Conservation (phyloP, 92 coral and sea anemone genomes). For the Palythoa grandiflora region DNA sequence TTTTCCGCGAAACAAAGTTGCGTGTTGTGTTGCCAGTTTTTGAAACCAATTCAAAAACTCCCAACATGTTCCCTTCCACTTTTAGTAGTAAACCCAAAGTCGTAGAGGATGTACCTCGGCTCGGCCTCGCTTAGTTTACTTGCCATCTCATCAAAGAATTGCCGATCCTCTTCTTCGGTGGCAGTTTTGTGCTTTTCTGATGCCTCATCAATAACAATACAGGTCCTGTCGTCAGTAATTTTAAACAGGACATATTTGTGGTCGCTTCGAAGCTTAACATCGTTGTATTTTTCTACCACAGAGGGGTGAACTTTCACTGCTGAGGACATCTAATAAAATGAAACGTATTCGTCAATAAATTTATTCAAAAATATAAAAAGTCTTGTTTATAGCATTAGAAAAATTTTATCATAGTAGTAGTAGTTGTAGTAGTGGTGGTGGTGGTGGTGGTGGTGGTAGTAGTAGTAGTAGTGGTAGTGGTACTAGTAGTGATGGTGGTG, state of each 20-base stretch:
- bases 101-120: constrained; percentile 57
- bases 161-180: constrained; percentile 27
- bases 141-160: constrained; percentile 40
- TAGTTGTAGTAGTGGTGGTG: too few relatives aligned
- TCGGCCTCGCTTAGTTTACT: constrained; percentile 12
- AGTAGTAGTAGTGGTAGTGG: too few relatives aligned
- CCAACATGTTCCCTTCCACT: constrained; percentile 25
- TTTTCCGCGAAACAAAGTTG: too few relatives aligned
- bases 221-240: constrained; percentile 44
- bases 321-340: constrained; percentile 24
- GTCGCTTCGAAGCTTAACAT: constrained; percentile 24
- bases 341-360: background rate
- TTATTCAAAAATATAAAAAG: too few relatives aligned
- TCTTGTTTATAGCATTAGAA: too few relatives aligned
- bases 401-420: too few relatives aligned
- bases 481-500: too few relatives aligned
- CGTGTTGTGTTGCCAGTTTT: too few relatives aligned
- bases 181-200: constrained; percentile 18
- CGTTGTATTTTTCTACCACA: constrained; percentile 15
- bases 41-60: too few relatives aligned
- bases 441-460: too few relatives aligned
- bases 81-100: constrained; percentile 49
- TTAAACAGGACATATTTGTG: constrained; percentile 55
- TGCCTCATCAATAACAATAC: constrained; percentile 28
- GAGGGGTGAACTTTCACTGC: constrained; percentile 46